Conservation (phyloP, 2,113 vertebrate species). For the Gymnobelideus leadbeateri region DNA sequence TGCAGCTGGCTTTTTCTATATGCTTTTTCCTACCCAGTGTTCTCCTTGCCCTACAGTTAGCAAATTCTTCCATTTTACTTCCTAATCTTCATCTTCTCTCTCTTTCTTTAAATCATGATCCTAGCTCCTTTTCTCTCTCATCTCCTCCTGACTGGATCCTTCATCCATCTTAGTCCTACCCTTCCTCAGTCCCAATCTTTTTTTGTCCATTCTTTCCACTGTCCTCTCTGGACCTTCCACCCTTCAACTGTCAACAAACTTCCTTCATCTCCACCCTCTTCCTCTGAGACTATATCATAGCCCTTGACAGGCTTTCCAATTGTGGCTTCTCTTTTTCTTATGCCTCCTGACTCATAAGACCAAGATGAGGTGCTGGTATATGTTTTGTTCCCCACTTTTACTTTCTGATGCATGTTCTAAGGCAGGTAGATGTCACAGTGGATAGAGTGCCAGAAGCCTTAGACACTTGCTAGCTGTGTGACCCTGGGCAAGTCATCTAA, state of each 20-base stretch:
- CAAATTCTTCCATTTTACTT: background rate
- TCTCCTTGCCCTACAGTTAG: background rate
- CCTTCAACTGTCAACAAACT: background rate
- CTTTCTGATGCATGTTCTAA: background rate
- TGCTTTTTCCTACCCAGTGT: background rate
- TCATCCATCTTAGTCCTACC: background rate
- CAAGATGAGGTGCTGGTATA: background rate
- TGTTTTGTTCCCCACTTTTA: background rate
- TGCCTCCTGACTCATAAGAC: background rate
- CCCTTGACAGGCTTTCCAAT: background rate
- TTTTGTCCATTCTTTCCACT: background rate
- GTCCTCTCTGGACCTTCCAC: background rate
- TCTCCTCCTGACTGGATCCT: background rate
- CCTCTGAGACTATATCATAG: background rate
- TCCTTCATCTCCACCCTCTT: background rate
- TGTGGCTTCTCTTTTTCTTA: background rate
- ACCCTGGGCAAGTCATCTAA: background rate
- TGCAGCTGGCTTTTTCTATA: background rate
- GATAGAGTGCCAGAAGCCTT: background rate
- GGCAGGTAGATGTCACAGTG: background rate
- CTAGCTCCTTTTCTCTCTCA: background rate
- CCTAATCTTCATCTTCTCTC: background rate
- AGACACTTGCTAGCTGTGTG: background rate
- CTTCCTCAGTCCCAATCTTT: background rate
- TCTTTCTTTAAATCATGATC: background rate